A percentile compares a stretch with the other conserved stretches of the same genome.
phyloP scores from a whole-genome alignment of 2,888 invertebrate genomes.

The Poecilobothrus nobilitatus region DNA sequence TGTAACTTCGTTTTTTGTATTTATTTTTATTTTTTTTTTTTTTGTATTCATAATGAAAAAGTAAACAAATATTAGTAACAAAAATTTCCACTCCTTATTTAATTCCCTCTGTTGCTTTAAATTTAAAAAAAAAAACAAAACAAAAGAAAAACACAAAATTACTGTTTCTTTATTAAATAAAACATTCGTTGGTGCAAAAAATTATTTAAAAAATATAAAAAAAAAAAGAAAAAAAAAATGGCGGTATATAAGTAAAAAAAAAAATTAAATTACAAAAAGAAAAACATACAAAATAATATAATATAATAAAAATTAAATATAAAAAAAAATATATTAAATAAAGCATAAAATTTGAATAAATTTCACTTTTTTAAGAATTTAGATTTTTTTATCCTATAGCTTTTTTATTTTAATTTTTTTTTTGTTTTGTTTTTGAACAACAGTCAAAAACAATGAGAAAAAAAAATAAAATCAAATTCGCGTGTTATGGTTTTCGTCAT shows the following conservation, averaged over 20 bases:
- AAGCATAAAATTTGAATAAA: not conserved
- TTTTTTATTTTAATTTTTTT: too few relatives aligned
- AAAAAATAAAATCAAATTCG: not conserved
- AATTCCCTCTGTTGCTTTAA: too few relatives aligned
- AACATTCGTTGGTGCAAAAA: not conserved
- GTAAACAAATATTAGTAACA: too few relatives aligned
- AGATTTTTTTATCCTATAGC: not conserved
- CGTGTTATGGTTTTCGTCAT: not conserved
- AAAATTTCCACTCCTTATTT: too few relatives aligned
- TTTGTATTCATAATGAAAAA: too few relatives aligned
- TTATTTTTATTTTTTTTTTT: too few relatives aligned
- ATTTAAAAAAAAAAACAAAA: too few relatives aligned
- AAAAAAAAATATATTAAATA: not conserved
- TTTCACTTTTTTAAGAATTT: not conserved
- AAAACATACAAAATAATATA: not conserved
- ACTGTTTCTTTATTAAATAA: too few relatives aligned
- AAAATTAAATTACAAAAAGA: not conserved
- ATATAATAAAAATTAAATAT: not conserved
- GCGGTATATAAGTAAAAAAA: not conserved
- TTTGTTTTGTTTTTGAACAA: too few relatives aligned
- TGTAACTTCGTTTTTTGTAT: too few relatives aligned
- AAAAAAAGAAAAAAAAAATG: not conserved
- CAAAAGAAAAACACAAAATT: too few relatives aligned
- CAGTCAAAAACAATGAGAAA: not conserved
- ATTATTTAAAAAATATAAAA: too few relatives aligned